phyloP scores from a whole-genome alignment of 2,113 vertebrate species.

The Antechinus stuartii region DNA sequence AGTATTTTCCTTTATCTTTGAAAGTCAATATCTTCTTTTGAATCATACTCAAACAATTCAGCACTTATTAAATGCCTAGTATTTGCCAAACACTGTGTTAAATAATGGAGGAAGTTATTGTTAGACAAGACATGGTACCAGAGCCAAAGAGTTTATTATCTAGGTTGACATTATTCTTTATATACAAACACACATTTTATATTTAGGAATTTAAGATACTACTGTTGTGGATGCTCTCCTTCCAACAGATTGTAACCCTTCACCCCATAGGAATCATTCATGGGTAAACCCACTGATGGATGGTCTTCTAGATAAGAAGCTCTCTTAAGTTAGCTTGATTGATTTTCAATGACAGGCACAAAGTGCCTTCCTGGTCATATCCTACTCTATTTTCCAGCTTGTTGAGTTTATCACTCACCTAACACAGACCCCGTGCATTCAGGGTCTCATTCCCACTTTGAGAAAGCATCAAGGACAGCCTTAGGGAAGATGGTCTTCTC shows the following conservation, averaged over 20 bases:
- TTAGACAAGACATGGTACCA: neutral
- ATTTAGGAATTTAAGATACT: neutral
- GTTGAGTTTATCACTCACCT: neutral
- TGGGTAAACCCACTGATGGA: neutral
- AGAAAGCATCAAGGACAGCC: neutral
- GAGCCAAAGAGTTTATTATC: neutral
- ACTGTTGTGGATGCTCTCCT: neutral
- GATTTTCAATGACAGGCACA: neutral
- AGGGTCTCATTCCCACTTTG: neutral
- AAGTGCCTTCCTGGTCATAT: neutral
- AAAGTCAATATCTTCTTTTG: constrained; percentile 38
- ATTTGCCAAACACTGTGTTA: neutral
- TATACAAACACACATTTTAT: neutral
- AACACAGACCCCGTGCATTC: neutral
- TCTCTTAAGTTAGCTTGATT: neutral
- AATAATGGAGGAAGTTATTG: neutral
- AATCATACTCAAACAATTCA: neutral
- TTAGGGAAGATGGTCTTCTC: neutral
- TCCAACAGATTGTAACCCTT: neutral
- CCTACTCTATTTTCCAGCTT: neutral
- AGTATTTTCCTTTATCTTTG: constrained; percentile 65
- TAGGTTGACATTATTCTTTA: neutral
- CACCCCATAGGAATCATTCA: neutral
- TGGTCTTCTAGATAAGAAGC: neutral
- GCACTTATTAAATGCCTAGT: neutral